These are phyloP conservation scores for Sinocyclocheilus rhinocerous DNA, from an alignment of 2,113 vertebrate genomes.

Conservation along the genomic window DNA sequence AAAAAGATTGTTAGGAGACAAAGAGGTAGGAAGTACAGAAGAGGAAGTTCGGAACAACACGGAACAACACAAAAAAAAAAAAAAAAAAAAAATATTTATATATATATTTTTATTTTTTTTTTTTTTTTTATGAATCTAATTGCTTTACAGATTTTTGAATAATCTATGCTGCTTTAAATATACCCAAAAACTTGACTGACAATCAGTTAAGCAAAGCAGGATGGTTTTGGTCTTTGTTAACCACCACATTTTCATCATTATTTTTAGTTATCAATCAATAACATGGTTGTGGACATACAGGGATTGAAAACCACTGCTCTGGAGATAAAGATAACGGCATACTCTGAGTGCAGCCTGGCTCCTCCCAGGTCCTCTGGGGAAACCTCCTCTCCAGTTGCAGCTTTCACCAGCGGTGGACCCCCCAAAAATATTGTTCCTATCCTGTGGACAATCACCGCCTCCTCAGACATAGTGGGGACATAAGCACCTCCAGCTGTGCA, in stretches of 20 bases:
- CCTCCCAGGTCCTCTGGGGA: constrained; percentile 84
- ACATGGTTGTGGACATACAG: neutral
- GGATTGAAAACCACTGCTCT: neutral
- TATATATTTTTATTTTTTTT: too few species aligned
- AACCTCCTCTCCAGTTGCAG: constrained; percentile 84
- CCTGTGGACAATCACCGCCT: constrained; percentile 80
- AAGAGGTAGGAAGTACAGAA: too few species aligned
- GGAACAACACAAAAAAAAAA: neutral
- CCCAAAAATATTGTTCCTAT: constrained; percentile 87
- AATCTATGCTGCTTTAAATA: neutral
- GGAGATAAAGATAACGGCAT: neutral
- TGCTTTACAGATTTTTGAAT: neutral
- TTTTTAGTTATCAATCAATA: neutral
- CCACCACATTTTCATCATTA: neutral
- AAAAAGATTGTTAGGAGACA: neutral
- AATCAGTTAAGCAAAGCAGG: neutral
- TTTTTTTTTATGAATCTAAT: neutral
- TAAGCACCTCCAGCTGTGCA: constrained; percentile 86
- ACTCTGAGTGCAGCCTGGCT: constrained; percentile 82
- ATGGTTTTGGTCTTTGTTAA: neutral
- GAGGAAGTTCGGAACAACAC: neutral
- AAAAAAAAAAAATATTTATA: too few species aligned
- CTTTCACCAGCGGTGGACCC: constrained; percentile 87
- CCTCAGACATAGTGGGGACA: constrained; percentile 84
- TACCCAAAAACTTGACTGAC: neutral